These are phyloP conservation scores for Amblyteles armatorius DNA, from an alignment of 2,888 invertebrate species.

Conservation along the genomic window DNA sequence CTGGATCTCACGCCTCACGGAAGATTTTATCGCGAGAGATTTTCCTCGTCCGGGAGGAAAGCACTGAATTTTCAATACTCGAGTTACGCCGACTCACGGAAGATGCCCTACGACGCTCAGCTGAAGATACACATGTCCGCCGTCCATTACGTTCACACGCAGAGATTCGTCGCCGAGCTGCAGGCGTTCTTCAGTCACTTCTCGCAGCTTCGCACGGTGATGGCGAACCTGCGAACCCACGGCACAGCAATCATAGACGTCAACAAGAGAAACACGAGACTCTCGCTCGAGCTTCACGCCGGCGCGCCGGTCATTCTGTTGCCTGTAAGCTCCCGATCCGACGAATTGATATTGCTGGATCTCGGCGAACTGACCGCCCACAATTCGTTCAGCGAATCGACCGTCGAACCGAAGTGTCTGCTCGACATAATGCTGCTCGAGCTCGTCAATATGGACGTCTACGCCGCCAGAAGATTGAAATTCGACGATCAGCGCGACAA, in stretches of 20 bases:
- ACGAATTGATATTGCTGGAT: conserved; percentile 92
- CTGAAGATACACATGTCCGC: conserved; percentile 94
- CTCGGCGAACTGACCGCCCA: conserved; percentile 91
- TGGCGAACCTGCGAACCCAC: conserved; percentile 89
- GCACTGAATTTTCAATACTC: conserved; percentile 93
- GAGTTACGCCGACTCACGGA: conserved; percentile 83
- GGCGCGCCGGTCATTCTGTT: conserved; percentile 94
- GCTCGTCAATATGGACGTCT: conserved; percentile 92
- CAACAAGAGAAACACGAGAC: conserved; percentile 84
- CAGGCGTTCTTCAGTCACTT: conserved; percentile 95
- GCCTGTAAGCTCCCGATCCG: conserved; percentile 93
- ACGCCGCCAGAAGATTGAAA: conserved; percentile 86
- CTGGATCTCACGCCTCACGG: conserved; percentile 93
- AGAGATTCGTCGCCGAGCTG: conserved; percentile 95
- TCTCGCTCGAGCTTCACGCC: conserved; percentile 88
- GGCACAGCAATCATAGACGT: conserved; percentile 86
- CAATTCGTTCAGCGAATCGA: conserved; percentile 91
- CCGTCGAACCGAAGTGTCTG: conserved; percentile 87
- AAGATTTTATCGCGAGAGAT: conserved; percentile 92
- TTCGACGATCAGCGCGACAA: conserved; percentile 71
- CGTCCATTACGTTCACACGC: conserved; percentile 96
- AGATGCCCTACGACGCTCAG: conserved; percentile 87
- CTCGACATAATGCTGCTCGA: conserved; percentile 91
- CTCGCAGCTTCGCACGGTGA: conserved; percentile 92
- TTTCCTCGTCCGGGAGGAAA: conserved; percentile 92